phyloP scores from a whole-genome alignment of 2,797 vertebrate genomes.

The Pseudochromis fuscus region DNA sequence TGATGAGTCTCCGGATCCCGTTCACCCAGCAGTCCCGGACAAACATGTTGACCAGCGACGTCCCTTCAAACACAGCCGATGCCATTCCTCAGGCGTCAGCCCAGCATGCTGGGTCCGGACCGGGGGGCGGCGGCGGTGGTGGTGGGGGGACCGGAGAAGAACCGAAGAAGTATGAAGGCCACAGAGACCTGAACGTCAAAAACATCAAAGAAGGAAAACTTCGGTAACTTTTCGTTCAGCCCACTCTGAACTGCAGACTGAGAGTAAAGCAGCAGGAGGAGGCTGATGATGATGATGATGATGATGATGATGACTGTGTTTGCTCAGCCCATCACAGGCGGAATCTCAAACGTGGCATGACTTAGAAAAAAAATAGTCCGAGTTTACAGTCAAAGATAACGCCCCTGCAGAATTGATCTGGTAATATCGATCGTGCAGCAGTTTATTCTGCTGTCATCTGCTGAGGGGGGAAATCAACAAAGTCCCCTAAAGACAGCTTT shows the following conservation, averaged over 20 bases:
- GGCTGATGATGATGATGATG: too few relatives aligned
- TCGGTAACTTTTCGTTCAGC: conserved; percentile 55
- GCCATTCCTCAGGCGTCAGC: conserved; percentile 87
- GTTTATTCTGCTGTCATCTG: not conserved
- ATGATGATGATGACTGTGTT: conserved; percentile 7
- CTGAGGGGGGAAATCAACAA: not conserved
- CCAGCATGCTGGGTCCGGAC: conserved; percentile 74
- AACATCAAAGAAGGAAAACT: conserved; percentile 16
- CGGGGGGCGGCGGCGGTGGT: not conserved
- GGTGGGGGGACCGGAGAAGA: not conserved
- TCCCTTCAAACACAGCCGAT: conserved; percentile 97
- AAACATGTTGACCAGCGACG: conserved; percentile 98
- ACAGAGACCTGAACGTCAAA: not conserved
- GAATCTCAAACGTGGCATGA: conserved; percentile 74
- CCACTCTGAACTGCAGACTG: conserved; percentile 43
- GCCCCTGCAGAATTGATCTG: conserved; percentile 30
- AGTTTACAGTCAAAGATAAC: conserved; percentile 43
- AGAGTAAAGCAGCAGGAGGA: conserved; percentile 14
- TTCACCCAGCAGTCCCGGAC: conserved; percentile 98
- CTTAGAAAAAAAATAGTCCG: conserved; percentile 36
- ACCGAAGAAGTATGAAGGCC: not conserved
- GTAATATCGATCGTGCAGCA: conserved; percentile 6
- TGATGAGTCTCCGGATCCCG: conserved; percentile 93
- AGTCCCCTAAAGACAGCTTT: not conserved
- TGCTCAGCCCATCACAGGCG: conserved; percentile 65